Evolutionary conservation across 2,797 vertebrate genomes (phyloP).

Genomic region (Catharus ustulatus): DNA sequence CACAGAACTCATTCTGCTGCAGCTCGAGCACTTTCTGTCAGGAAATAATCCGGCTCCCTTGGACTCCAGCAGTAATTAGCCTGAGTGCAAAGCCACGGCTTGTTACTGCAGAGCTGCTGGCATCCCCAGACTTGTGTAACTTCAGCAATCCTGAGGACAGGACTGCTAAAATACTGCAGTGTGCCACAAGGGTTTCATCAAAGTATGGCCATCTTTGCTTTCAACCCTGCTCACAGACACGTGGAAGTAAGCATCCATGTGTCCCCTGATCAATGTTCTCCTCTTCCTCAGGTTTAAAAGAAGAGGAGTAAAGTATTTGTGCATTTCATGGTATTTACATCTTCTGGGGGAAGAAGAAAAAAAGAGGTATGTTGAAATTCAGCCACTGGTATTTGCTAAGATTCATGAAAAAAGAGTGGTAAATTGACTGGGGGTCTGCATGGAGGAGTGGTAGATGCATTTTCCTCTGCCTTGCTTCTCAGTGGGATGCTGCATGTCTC

Average conservation of each 20-base stretch:
- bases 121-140: not conserved
- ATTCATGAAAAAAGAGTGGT: not conserved
- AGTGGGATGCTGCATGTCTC: not conserved
- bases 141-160: not conserved
- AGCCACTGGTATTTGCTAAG: not conserved
- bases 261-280: not conserved
- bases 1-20: not conserved
- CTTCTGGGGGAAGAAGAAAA: not conserved
- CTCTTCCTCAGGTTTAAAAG: not conserved
- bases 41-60: not conserved
- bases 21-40: not conserved
- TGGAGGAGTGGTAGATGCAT: not conserved
- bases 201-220: not conserved
- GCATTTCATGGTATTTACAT: not conserved
- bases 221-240: not conserved
- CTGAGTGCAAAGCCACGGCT: not conserved
- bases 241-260: not conserved
- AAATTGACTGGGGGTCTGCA: not conserved
- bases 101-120: not conserved
- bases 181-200: not conserved
- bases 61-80: constrained; percentile 22
- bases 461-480: not conserved
- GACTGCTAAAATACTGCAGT: not conserved
- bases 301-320: not conserved
- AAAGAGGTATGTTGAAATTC: not conserved